Conservation (phyloP, 2,888 invertebrate species). For the Callimorpha dominula region DNA sequence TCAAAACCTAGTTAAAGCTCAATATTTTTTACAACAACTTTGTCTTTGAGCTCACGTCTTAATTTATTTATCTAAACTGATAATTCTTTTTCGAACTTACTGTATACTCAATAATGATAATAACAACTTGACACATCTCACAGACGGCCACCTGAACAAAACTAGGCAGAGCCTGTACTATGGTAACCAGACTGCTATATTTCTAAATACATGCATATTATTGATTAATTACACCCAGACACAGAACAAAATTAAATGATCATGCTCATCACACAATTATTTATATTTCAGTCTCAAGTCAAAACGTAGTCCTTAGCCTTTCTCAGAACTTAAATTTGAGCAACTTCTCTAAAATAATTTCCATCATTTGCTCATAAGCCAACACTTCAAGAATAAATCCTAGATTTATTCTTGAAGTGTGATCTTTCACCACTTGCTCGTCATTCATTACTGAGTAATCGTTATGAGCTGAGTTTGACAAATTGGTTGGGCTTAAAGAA, state of each 20-base stretch:
- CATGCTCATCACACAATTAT: no score
- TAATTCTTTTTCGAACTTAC: neutral
- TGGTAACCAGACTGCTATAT: no score
- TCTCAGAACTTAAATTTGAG: neutral
- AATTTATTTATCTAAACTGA: neutral
- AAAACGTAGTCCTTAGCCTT: neutral
- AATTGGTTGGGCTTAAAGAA: neutral
- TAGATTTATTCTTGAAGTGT: neutral
- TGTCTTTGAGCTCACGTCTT: neutral
- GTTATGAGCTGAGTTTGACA: neutral
- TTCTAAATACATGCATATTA: no score
- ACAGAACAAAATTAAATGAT: no score
- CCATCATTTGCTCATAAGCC: neutral
- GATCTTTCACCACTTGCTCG: neutral
- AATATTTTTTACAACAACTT: neutral
- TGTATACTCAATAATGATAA: neutral
- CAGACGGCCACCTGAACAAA: no score
- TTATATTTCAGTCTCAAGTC: neutral
- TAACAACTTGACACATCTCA: no score
- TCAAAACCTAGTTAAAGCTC: neutral
- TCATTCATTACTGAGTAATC: neutral
- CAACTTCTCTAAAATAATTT: slow-evolving; percentile 1
- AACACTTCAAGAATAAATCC: no score
- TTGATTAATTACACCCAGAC: no score
- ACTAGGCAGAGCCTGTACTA: no score